Base-by-base conservation (phyloP, 2,888 invertebrate genomes). In the Spicauda simplicius region DNA sequence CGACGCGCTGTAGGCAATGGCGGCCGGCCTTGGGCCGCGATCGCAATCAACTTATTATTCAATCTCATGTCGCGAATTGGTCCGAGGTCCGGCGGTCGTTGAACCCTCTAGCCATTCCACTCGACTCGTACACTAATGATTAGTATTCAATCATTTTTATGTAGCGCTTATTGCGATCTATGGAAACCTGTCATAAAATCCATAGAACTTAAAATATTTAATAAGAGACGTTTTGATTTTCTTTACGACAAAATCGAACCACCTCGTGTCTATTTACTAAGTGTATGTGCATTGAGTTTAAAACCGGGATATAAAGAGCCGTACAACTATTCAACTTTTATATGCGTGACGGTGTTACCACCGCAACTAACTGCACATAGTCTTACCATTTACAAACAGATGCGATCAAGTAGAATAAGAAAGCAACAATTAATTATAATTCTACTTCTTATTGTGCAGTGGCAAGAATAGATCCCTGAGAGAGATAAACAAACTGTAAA, bases 31-130 rank as follows among this genome's bases (percentile, higher is more conserved):
- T 91, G 91, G 84, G 80, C 76, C 78, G 83, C 80, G 85, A 82
- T 87, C 84, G 89, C 91, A 89, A 91, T 91, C 91, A 91, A 88
- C 88, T 89, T 91, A 91, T 91, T 93, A 93, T 93, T 92, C 92
- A 93, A 92, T 93, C 92, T 91, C 91, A 88, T 91, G 88, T 92
- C 89, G 91, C 91, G 87, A 92, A 92, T 93, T 92, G 90, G 92
- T 90, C 85, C 93, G 93, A 92, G 92, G 93, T 87, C 87, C 79
- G 78, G 70, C 80, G 91, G 86, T 76, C 88, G 80, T 86, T 89
- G 90, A 92, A 87, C 89, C 78, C 76, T 73, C 58, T 78, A 80
- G 79, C 78, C 66, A 58, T 54, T 84, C 84, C 82, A 83, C 81
- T 88, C 83, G 78, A 83, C 72, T 69, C 69, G 69, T 71, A 71